A percentile compares a stretch with the other conserved stretches of the same genome.
Evolutionary conservation across 2,888 invertebrate genomes (phyloP).

Genomic region (Liposcelis brunnea): DNA sequence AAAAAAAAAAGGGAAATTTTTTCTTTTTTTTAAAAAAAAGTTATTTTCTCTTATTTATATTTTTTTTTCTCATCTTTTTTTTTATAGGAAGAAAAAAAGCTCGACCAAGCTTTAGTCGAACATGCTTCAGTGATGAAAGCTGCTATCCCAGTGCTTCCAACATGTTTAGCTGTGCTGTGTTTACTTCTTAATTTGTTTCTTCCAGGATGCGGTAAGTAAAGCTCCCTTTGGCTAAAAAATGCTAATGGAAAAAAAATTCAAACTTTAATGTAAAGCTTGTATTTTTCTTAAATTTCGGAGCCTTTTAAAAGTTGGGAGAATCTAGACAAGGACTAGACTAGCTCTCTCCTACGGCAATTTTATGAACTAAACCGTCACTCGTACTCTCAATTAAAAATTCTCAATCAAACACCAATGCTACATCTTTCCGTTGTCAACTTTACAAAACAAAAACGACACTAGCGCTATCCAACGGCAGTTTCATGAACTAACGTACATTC

Average conservation of each 20-base stretch:
- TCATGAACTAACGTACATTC: no score
- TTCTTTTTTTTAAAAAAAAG: slow-evolving; percentile 1
- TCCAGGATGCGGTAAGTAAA: slow-evolving; percentile 53
- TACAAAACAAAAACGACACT: no score
- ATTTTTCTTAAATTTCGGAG: no score
- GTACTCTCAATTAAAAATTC: no score
- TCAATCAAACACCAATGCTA: no score
- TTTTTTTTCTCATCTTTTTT: slow-evolving; percentile 9
- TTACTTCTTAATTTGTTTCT: slow-evolving; percentile 61
- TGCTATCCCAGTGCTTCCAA: slow-evolving; percentile 80
- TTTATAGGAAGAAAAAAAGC: slow-evolving; percentile 53
- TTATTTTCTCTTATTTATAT: slow-evolving; percentile 13
- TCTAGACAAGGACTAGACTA: not conserved
- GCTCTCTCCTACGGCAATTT: no score
- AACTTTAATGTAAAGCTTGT: not conserved
- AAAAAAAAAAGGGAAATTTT: not conserved
- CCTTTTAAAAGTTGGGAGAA: no score
- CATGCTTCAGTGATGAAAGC: slow-evolving; percentile 76
- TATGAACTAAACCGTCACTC: no score
- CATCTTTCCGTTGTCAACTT: no score
- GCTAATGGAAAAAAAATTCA: no score
- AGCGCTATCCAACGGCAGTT: no score
- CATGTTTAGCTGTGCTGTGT: slow-evolving; percentile 73
- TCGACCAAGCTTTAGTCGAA: slow-evolving; percentile 61
- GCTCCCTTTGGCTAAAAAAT: no score